Evolutionary conservation across 2,113 vertebrate genomes (phyloP).

Genomic region (Centropristis striata): DNA sequence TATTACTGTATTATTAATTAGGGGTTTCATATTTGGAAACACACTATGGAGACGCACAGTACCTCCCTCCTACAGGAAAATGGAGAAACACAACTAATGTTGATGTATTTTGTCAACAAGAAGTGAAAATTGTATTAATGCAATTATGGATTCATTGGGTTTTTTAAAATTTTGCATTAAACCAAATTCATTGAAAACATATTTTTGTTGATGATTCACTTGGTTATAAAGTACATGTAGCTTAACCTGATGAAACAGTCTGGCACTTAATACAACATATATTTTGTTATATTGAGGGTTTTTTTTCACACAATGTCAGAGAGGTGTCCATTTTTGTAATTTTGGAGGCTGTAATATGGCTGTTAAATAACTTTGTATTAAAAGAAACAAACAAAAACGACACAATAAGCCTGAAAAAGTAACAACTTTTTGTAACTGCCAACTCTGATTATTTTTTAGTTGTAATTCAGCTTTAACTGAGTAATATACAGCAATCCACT

Average conservation of each 20-base stretch:
- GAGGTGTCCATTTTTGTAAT: background rate
- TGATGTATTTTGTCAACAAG: background rate
- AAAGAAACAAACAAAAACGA: background rate
- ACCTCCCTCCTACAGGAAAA: background rate
- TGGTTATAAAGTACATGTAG: background rate
- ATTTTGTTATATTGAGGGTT: no score
- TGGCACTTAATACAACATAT: background rate
- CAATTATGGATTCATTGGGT: background rate
- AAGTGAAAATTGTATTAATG: background rate
- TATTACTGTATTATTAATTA: constrained; percentile 50
- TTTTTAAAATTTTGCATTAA: background rate
- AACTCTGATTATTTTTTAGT: background rate
- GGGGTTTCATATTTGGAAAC: constrained; percentile 16
- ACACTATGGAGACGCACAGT: background rate
- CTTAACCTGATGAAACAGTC: background rate
- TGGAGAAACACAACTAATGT: background rate
- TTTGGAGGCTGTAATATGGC: background rate
- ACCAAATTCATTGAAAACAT: background rate
- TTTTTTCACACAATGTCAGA: no score
- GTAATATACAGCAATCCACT: background rate
- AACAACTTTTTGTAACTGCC: no score
- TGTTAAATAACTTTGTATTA: background rate
- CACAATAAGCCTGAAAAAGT: background rate
- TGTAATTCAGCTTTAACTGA: background rate
- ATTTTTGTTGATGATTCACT: background rate